Base-by-base conservation (phyloP, 92 coral and sea anemone genomes). In the Desmophyllum pertusum region DNA sequence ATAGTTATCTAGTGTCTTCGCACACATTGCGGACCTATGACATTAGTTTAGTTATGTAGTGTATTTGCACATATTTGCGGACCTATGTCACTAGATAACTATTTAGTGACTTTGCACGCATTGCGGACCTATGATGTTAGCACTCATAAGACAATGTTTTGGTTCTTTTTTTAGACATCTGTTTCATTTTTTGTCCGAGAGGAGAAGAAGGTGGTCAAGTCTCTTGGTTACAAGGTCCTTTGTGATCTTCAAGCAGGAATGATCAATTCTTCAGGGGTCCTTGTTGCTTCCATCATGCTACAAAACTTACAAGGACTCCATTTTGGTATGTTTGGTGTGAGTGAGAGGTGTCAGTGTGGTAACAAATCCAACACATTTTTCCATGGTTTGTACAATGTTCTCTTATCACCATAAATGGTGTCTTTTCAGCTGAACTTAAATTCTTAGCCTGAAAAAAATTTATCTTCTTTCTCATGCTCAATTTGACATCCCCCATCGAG, bases 281-380 rank as follows among this genome's bases (percentile, higher is more conserved):
- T 92, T 37, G 98, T 96, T 27, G 94, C 98, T 21, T 85, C 96
- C 23, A 92, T 96, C 37, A 89, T 96, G 91, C 73, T 96, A 41
- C 98, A 96, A 72, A 89, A 96, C 84, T 93, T 88, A 35, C 91
- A 93, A 61, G 97, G 95, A 81, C 69, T 96, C 31, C 82, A 72
- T 79, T 85, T 94, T 75, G 94, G 98, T 96, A 75, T 40, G 91
- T 85, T 43, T 11, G n/a, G 40, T 66, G 10, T 31, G 72, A 36
- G 42, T 67, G n/a, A 42, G 57, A 11, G 10, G 6, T 72, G 77
- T 2, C 7, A 23, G 53, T 30, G 29, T 72, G 57, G 52, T 41
- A 27, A 27, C 65, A 59, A 25, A 8, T 59, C 10, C 4, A 59
- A 57, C 33, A 57, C 33, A 57, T n/a, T 57, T 55, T 55, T 23